Evolutionary conservation across 2,888 invertebrate genomes (phyloP).

Genomic region (Adineta ricciae): DNA sequence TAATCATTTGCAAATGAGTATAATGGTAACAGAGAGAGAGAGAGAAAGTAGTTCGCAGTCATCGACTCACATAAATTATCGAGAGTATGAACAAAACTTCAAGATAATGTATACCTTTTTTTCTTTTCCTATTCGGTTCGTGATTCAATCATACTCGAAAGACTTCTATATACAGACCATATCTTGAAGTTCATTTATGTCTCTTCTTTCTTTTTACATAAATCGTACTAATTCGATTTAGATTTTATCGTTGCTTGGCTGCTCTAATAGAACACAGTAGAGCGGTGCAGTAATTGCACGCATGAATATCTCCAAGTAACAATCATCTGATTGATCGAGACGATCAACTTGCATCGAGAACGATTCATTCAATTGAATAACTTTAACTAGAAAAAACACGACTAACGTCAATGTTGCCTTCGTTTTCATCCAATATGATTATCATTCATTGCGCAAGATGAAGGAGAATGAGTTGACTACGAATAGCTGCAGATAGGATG

Average conservation of each 20-base stretch:
- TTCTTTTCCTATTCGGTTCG: not conserved
- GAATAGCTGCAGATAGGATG: not conserved
- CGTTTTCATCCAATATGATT: not conserved
- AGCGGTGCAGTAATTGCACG: not conserved
- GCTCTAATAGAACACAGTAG: not conserved
- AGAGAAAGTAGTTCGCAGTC: not conserved
- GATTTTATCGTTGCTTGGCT: not conserved
- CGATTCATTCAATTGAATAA: not conserved
- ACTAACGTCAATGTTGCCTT: not conserved
- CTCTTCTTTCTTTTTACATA: not conserved
- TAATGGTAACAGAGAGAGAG: not conserved
- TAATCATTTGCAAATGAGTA: not conserved
- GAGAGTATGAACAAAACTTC: not conserved
- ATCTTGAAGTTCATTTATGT: not conserved
- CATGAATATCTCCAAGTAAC: slow-evolving; percentile 2
- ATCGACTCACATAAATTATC: not conserved
- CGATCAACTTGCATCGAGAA: not conserved
- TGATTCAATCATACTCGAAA: not conserved
- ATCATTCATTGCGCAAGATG: not conserved
- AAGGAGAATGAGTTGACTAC: not conserved
- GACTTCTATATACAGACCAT: not conserved
- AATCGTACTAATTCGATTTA: not conserved
- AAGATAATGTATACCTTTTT: not conserved
- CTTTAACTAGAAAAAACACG: not conserved
- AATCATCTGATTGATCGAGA: not conserved